Base-by-base conservation (phyloP, 2,797 vertebrate species). In the Cryptoprocta ferox region DNA sequence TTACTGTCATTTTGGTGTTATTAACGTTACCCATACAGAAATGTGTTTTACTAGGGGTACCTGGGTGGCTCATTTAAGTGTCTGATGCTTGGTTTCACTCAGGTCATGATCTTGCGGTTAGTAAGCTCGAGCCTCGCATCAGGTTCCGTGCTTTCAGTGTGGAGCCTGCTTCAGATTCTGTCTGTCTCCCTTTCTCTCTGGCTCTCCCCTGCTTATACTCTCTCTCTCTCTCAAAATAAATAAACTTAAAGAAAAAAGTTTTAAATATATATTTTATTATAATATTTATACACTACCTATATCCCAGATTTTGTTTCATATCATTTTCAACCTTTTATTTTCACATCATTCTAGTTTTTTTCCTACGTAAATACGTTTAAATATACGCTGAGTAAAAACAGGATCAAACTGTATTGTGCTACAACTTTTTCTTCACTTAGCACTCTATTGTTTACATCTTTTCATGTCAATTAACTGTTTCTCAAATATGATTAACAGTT, bases 331-430 rank as follows among this genome's bases (percentile, higher is more conserved):
- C 68, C 73, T 81, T 82, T 83, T 48, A 39, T 37, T 37, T 53
- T 88, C 37, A 18, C 21, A 76, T 65, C 19, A 79, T 86, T 88
- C 14, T 50, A 85, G 21, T 21, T 93, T 59, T 76, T 37, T 61
- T 11, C 30, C 35, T 59, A 24, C 2, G 13, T 56, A 14, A 12
- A 61, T 15, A 45, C 10, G 24, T 48, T 53, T 71, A 91, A 92
- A 63, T 48, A 68, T n/a, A 84, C 48, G 79, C 68, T 83, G 68
- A 89, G 24, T 94, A 85, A 95, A 91, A 95, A n/a, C 1, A 71
- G 32, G n/a, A 63, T 66, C n/a, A 65, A 14, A 42, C 65, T 79
- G 2, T 73, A 48, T 12, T 45, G 6, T 35, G 35, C 56, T 92
- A 83, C 5, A 66, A 45, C 9, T 48, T 32, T 71, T 91, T 56